Percentiles rank a stretch among this genome's conserved stretches.
Conservation (phyloP, 2,888 invertebrate genomes). For the Macropis europaea region DNA sequence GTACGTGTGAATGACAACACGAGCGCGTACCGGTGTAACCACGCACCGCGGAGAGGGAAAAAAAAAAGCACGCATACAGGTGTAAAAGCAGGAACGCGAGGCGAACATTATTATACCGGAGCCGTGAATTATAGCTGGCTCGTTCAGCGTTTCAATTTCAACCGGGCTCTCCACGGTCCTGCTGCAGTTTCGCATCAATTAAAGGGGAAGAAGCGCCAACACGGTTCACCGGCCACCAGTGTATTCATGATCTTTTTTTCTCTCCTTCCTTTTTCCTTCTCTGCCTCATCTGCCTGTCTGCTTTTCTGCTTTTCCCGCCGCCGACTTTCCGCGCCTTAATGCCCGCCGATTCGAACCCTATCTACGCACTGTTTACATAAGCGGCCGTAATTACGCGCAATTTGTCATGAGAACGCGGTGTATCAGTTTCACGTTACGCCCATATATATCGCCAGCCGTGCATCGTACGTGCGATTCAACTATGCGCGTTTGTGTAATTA, state of each 20-base stretch:
- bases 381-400: conserved; percentile 36
- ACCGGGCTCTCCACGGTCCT: conserved; percentile 17
- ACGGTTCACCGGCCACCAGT: conserved; percentile 16
- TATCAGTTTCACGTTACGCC: conserved; percentile 38
- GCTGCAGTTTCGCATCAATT: conserved; percentile 49
- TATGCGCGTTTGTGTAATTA: conserved; percentile 22
- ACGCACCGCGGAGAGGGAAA: too few species aligned
- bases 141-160: conserved; percentile 60
- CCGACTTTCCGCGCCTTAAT: conserved; percentile 9
- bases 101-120: conserved; percentile 58
- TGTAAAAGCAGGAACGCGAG: conserved; percentile 18
- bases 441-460: conserved; percentile 23
- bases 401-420: conserved; percentile 35
- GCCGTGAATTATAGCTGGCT: conserved; percentile 59
- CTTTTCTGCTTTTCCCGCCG: neutral
- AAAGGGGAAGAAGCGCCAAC: conserved; percentile 49
- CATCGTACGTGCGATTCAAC: neutral
- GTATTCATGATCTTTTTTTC: neutral
- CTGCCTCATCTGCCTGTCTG: neutral
- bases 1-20: conserved; percentile 41
- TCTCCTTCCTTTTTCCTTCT: neutral
- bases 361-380: conserved; percentile 39
- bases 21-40: conserved; percentile 1
- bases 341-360: conserved; percentile 16
- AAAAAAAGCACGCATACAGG: conserved; percentile 15